Conservation (phyloP, 1,140 invertebrate species). For the Asbolus verrucosus region DNA sequence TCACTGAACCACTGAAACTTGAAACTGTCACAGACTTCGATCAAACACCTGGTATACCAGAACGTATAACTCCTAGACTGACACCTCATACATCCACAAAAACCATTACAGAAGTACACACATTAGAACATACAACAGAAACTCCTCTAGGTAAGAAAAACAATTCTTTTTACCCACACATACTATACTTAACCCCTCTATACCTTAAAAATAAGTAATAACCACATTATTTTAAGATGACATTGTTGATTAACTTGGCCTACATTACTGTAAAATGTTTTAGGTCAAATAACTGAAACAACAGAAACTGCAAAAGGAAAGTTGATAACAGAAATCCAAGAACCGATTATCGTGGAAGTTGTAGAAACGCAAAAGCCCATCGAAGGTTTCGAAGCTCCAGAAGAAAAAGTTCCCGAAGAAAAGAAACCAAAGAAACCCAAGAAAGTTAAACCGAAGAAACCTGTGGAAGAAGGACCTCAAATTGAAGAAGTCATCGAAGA, state of each 20-base stretch:
- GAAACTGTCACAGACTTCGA: slow-evolving; percentile 23
- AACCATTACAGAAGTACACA: slow-evolving; percentile 57
- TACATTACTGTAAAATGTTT: slow-evolving; percentile 46
- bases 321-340: slow-evolving; percentile 52
- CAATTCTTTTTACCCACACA: slow-evolving; percentile 18
- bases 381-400: slow-evolving; percentile 58
- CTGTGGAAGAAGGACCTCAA: slow-evolving; percentile 60
- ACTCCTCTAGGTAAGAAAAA: slow-evolving; percentile 53
- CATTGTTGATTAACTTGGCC: not conserved
- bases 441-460: slow-evolving; percentile 50
- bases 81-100: slow-evolving; percentile 50
- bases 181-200: slow-evolving; percentile 13
- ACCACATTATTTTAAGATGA: slow-evolving; percentile 9
- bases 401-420: slow-evolving; percentile 57
- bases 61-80: slow-evolving; percentile 33
- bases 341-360: slow-evolving; percentile 56
- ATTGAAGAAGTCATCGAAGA: slow-evolving; percentile 60
- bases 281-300: slow-evolving; percentile 48
- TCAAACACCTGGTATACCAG: slow-evolving; percentile 39
- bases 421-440: slow-evolving; percentile 58
- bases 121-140: slow-evolving; percentile 53
- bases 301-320: slow-evolving; percentile 49
- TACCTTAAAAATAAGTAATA: not conserved
- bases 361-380: slow-evolving; percentile 58
- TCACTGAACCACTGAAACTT: slow-evolving; percentile 52